A percentile compares a stretch with the other conserved stretches of the same genome.
These are phyloP conservation scores for Pseudomyrmex sp. DNA, from an alignment of 1,140 invertebrate species.

Conservation along the genomic window DNA sequence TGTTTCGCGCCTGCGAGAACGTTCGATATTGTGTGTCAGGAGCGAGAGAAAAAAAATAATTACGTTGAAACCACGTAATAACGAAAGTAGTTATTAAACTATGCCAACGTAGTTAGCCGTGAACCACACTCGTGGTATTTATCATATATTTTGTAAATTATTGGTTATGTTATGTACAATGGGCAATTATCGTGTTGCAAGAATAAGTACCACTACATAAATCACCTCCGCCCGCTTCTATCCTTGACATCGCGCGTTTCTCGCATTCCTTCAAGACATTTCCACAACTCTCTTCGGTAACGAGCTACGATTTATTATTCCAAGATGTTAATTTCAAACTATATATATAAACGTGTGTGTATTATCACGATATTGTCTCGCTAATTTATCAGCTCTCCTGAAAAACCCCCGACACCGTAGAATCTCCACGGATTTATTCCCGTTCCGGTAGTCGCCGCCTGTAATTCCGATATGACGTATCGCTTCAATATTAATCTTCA, in stretches of 20 bases:
- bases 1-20: too few species aligned
- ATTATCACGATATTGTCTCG: conserved; percentile 1
- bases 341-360: neutral
- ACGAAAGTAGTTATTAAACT: conserved; percentile 18
- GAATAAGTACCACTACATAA: neutral
- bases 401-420: too few species aligned
- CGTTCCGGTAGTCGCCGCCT: too few species aligned
- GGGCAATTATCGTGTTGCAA: conserved; percentile 21
- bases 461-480: too few species aligned
- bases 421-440: too few species aligned
- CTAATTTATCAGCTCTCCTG: neutral
- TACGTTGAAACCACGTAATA: neutral
- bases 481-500: too few species aligned
- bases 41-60: too few species aligned
- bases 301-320: conserved; percentile 27
- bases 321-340: neutral
- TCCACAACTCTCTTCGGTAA: conserved; percentile 13
- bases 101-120: conserved; percentile 13
- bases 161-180: conserved; percentile 16
- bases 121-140: neutral
- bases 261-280: neutral
- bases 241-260: too few species aligned
- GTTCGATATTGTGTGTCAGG: too few species aligned
- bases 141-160: conserved; percentile 49
- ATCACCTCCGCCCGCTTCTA: conserved; percentile 6